A percentile compares a stretch with the other conserved stretches of the same genome.
Conservation (phyloP, 2,113 vertebrate genomes). For the Anhinga rufa region DNA sequence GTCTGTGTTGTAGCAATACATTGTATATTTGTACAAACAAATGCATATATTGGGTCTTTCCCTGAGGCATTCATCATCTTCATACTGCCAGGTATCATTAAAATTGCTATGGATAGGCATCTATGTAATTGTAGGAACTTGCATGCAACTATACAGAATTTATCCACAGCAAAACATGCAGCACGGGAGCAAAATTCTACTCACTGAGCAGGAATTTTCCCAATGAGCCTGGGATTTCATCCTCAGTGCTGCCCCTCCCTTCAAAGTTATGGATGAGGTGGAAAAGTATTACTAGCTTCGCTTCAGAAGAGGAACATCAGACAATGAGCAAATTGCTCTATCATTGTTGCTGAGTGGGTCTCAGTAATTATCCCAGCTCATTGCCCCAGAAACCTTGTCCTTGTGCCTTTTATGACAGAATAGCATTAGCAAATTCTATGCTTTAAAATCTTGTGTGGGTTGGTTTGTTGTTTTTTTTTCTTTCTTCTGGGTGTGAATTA, state of each 20-base stretch:
- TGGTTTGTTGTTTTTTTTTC: no score
- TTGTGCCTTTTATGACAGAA: neutral
- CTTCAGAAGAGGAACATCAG: neutral
- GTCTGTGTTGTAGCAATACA: neutral
- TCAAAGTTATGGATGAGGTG: neutral
- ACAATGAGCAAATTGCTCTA: neutral
- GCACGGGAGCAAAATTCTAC: neutral
- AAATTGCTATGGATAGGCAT: neutral
- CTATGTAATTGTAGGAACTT: neutral
- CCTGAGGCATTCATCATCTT: neutral
- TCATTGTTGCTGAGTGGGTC: neutral
- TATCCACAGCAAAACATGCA: neutral
- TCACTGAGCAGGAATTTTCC: neutral
- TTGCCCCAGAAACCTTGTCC: neutral
- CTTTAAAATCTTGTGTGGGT: neutral
- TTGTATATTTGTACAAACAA: neutral
- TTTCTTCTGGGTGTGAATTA: neutral
- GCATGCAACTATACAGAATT: neutral
- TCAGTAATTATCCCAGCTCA: neutral
- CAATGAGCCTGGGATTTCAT: neutral
- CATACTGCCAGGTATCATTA: neutral
- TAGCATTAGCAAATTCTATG: neutral
- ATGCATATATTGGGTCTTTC: neutral
- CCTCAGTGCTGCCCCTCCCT: neutral
- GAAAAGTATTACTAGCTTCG: neutral